Percentiles rank a stretch among this genome's conserved stretches.
Evolutionary conservation across 2,113 vertebrate species (phyloP).

Genomic region (Entomyzon cyanotis): DNA sequence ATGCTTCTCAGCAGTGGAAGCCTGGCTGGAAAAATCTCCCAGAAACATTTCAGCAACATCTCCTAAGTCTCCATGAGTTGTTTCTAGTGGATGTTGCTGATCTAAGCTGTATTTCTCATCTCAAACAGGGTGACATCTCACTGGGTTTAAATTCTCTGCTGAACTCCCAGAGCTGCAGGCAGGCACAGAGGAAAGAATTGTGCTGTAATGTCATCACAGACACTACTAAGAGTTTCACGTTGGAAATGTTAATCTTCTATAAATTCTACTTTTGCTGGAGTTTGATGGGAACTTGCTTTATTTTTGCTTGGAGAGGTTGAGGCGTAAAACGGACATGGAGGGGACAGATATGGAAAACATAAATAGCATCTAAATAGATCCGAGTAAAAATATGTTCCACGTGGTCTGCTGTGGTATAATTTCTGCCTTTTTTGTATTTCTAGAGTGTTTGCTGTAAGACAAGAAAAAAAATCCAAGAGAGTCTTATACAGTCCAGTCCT

Average conservation of each 20-base stretch:
- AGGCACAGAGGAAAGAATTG: not conserved
- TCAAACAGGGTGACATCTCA: not conserved
- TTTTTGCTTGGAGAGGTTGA: not conserved
- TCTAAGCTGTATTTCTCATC: not conserved
- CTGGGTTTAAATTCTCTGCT: not conserved
- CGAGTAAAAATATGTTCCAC: not conserved
- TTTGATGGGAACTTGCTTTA: not conserved
- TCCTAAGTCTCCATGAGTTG: not conserved
- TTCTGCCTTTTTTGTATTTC: not conserved
- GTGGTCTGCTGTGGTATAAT: not conserved
- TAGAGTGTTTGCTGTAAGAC: not conserved
- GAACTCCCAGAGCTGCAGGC: not conserved
- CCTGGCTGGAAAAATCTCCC: not conserved
- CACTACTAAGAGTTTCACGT: rapidly evolving
- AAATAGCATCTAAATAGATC: not conserved
- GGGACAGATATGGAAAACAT: not conserved
- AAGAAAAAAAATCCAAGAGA: not conserved
- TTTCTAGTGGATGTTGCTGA: rapidly evolving
- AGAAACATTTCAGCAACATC: not conserved
- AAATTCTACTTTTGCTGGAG: not conserved
- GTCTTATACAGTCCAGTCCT: not conserved
- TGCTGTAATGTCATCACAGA: not conserved
- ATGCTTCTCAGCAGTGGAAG: not conserved
- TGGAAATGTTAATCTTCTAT: not conserved
- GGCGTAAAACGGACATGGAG: not conserved